phyloP scores from a whole-genome alignment of 2,888 invertebrate genomes.

The Pristionchus mayeri region DNA sequence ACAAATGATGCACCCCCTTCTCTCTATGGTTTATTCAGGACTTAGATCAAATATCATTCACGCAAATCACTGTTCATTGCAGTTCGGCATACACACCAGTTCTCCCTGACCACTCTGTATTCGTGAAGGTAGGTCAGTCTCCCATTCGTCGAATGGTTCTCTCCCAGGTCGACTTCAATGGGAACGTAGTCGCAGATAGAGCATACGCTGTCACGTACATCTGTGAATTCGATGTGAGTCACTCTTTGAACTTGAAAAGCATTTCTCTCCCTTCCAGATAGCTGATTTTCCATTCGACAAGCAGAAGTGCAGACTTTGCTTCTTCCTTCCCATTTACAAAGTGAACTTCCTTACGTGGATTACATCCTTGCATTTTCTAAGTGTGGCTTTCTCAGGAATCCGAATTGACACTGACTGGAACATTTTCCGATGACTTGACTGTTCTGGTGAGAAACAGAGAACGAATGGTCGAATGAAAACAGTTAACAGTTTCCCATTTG shows the following conservation, averaged over 20 bases:
- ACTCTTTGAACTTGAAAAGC: not conserved
- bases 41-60: too few species aligned
- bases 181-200: not conserved
- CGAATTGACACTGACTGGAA: conserved; percentile 1
- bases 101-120: not conserved
- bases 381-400: not conserved
- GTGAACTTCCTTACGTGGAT: not conserved
- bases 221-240: conserved; percentile 37
- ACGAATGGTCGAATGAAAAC: too few species aligned
- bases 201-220: conserved; percentile 30
- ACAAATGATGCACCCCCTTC: too few species aligned
- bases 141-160: not conserved
- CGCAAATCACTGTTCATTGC: too few species aligned
- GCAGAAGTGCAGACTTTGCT: conserved; percentile 23
- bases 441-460: not conserved
- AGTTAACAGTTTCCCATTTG: not conserved
- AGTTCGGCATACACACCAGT: conserved; percentile 34
- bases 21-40: too few species aligned
- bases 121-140: not conserved
- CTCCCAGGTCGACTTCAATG: conserved; percentile 32
- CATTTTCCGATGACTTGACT: not conserved
- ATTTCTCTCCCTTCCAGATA: not conserved
- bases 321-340: conserved; percentile 35
- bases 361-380: not conserved
- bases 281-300: conserved; percentile 26